Evolutionary conservation across 2,113 vertebrate species (phyloP), one percentile per base, ranked within the genome.

Genomic region (Tachycineta bicolor): DNA sequence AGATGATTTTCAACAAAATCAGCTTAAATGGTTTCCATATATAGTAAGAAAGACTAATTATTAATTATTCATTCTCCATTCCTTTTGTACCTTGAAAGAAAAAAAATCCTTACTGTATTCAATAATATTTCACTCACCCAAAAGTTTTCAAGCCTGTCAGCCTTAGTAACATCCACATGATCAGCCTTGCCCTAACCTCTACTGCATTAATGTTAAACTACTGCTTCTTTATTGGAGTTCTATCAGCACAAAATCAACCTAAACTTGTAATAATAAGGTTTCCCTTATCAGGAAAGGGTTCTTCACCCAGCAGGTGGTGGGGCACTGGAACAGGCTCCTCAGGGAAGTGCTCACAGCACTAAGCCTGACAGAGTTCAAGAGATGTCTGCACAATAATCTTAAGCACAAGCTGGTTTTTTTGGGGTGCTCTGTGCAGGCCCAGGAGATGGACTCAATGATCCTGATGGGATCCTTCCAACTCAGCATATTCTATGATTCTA

Each of bases 231-330:
- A 39, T 4, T 90, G 14, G 33, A 80, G 12, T 37, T 59, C 43
- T 37, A 21, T 23, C 50, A 75, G 44, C 31, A 89, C 41, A 84
- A 89, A 87, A 78, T 41, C 31, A 87, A 56, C 20, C 37, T 18
- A 1, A 69, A 91, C 20, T 39, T 81, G 20, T 18, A 95, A 76
- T 14, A 64, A 58, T 25, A 73, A 71, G 5, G 20, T 43, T 85
- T 64, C 11, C 16, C 15, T 60, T 41, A 16, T 41, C 10, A 62
- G 41, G 14, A 76, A 55, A 55, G 23, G 8, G 3, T 16, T 62
- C 43, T 43, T 62, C 11, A 19, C 14, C 34, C 29, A 62, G 47
- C 0, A 0, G 1, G 17, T 55, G 25, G 3, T 11, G 34, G 47
- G 21, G 24, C 16, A 60, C 39, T 60, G 24, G 14, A 83, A 68